Evolutionary conservation across 2,888 invertebrate species (phyloP).

Genomic region (Acanthococcus lagerstroemiae): DNA sequence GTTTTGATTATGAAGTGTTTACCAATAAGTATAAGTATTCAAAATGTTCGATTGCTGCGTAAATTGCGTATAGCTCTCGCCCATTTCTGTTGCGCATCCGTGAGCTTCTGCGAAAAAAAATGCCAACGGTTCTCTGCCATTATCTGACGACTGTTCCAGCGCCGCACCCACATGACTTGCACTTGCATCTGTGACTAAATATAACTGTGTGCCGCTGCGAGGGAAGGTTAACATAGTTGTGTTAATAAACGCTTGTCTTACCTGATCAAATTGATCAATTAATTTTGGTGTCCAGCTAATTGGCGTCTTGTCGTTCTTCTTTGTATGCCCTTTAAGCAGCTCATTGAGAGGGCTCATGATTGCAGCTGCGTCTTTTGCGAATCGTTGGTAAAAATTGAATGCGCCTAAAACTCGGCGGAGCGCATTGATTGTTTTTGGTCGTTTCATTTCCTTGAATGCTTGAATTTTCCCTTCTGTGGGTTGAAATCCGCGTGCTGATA

Average conservation of each 20-base stretch:
- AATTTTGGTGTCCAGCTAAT: conserved; percentile 32
- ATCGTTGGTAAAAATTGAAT: conserved; percentile 41
- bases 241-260: conserved; percentile 16
- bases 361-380: conserved; percentile 39
- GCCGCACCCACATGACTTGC: conserved; percentile 41
- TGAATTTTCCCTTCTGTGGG: conserved; percentile 28
- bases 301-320: conserved; percentile 24
- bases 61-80: conserved; percentile 37
- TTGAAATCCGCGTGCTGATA: conserved; percentile 30
- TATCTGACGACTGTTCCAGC: conserved; percentile 39
- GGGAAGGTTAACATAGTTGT: conserved; percentile 17
- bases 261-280: conserved; percentile 36
- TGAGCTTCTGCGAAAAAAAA: conserved; percentile 36
- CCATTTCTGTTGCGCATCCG: conserved; percentile 39
- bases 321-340: not conserved
- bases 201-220: conserved; percentile 1
- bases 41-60: no score
- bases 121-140: conserved; percentile 33
- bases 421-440: conserved; percentile 38
- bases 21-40: conserved; percentile 39
- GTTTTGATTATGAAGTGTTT: not conserved
- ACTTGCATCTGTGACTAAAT: conserved; percentile 37
- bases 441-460: conserved; percentile 17
- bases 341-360: conserved; percentile 33
- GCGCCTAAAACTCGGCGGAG: conserved; percentile 40